Evolutionary conservation across 2,888 invertebrate genomes (phyloP).

Genomic region (Lysandra coridon): DNA sequence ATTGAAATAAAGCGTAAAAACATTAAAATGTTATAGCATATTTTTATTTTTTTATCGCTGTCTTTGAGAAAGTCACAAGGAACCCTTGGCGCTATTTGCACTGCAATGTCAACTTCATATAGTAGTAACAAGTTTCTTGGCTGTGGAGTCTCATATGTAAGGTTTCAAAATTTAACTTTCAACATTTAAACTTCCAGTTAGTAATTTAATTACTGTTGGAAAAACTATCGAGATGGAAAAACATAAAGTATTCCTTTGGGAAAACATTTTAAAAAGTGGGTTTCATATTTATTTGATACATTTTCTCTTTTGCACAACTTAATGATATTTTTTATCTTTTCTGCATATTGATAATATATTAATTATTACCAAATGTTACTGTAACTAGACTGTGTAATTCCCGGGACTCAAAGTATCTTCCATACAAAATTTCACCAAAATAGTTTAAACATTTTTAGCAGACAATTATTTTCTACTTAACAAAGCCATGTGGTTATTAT

Average conservation of each 20-base stretch:
- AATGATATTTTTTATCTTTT: no score
- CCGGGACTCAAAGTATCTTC: no score
- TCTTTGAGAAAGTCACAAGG: background rate
- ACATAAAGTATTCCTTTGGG: background rate
- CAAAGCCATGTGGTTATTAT: no score
- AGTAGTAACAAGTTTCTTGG: background rate
- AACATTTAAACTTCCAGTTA: background rate
- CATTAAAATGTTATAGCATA: background rate
- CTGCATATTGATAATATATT: no score
- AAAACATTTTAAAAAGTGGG: background rate
- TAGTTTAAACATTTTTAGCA: no score
- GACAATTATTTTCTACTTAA: no score
- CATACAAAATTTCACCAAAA: no score
- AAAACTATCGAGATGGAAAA: background rate
- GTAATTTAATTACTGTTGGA: slow-evolving; percentile 6
- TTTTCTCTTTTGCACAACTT: no score
- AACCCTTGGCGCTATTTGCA: background rate
- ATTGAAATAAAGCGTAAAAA: no score
- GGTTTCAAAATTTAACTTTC: slow-evolving; percentile 5
- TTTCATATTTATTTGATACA: background rate
- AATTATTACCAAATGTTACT: no score
- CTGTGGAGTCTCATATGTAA: background rate
- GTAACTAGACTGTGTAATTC: no score
- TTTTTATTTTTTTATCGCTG: background rate
- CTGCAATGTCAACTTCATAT: slow-evolving; percentile 1